A percentile compares a stretch with the other conserved stretches of the same genome.
Conservation (phyloP, 2,888 invertebrate genomes). For the Pollenia griseotomentosa region DNA sequence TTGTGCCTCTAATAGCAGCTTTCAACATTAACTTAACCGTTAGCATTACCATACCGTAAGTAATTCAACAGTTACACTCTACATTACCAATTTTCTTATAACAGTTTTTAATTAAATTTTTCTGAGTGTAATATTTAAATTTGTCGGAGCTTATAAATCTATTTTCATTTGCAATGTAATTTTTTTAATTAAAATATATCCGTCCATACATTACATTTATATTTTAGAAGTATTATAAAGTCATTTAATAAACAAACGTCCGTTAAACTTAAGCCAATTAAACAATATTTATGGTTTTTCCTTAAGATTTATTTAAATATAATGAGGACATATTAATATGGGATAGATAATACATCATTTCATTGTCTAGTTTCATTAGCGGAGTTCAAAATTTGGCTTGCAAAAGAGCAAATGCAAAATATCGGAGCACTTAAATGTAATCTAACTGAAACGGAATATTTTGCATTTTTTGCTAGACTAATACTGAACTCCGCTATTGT, state of each 20-base stretch:
- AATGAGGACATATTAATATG: slow-evolving; percentile 11
- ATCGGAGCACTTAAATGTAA: too few relatives aligned
- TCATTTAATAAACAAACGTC: neutral
- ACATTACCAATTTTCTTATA: too few relatives aligned
- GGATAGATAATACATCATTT: slow-evolving; percentile 1
- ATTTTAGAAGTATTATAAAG: slow-evolving; percentile 1
- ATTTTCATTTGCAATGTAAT: neutral
- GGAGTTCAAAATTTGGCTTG: too few relatives aligned
- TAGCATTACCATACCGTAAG: too few relatives aligned
- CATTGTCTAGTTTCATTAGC: neutral
- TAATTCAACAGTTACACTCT: too few relatives aligned
- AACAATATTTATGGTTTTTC: neutral
- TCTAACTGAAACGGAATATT: too few relatives aligned
- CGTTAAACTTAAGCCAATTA: slow-evolving; percentile 9
- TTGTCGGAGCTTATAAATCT: neutral
- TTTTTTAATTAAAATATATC: neutral
- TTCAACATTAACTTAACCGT: too few relatives aligned
- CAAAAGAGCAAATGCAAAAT: too few relatives aligned
- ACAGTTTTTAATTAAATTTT: neutral
- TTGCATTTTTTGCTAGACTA: too few relatives aligned
- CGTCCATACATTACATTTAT: neutral
- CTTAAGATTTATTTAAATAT: slow-evolving; percentile 15
- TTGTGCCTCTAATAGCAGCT: too few relatives aligned
- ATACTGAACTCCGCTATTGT: neutral
- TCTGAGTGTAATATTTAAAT: neutral